Evolutionary conservation across 2,797 vertebrate genomes (phyloP).

Genomic region (Anolis apletophallus): DNA sequence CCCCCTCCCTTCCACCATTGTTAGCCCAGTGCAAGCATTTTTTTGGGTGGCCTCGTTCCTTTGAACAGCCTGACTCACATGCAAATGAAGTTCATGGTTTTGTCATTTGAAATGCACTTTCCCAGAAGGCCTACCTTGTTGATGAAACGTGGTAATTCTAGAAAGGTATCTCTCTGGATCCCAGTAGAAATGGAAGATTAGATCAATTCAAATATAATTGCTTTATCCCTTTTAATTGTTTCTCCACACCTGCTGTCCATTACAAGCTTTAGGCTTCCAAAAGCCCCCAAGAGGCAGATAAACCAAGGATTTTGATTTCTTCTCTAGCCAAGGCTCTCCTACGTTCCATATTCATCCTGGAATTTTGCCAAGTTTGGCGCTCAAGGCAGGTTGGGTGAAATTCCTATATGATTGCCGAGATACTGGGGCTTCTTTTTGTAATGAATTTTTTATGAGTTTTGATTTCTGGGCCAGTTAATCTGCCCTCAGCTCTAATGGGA

Average conservation of each 20-base stretch:
- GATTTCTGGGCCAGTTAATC: conserved; percentile 75
- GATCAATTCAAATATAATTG: conserved; percentile 80
- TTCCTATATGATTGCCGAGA: conserved; percentile 65
- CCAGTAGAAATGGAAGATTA: conserved; percentile 77
- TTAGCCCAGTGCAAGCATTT: conserved; percentile 49
- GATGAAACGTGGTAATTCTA: conserved; percentile 78
- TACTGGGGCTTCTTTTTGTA: conserved; percentile 50
- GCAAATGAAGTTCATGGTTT: conserved; percentile 74
- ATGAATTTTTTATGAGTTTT: conserved; percentile 69
- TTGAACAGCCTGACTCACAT: conserved; percentile 55
- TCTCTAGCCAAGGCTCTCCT: conserved; percentile 60
- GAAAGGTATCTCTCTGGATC: conserved; percentile 75
- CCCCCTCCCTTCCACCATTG: conserved; percentile 16
- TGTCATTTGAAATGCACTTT: conserved; percentile 74
- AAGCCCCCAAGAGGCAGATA: conserved; percentile 60
- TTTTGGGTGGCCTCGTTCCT: conserved; percentile 59
- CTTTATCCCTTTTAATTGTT: conserved; percentile 75
- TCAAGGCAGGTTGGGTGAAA: conserved; percentile 66
- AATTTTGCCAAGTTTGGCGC: conserved; percentile 44
- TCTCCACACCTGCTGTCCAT: conserved; percentile 46
- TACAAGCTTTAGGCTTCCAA: conserved; percentile 51
- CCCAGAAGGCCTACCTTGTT: conserved; percentile 74
- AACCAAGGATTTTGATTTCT: conserved; percentile 62
- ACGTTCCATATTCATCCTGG: conserved; percentile 59
- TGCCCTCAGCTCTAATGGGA: conserved; percentile 68